phyloP scores from a whole-genome alignment of 2,888 invertebrate genomes.

The Heliconius ismenius region DNA sequence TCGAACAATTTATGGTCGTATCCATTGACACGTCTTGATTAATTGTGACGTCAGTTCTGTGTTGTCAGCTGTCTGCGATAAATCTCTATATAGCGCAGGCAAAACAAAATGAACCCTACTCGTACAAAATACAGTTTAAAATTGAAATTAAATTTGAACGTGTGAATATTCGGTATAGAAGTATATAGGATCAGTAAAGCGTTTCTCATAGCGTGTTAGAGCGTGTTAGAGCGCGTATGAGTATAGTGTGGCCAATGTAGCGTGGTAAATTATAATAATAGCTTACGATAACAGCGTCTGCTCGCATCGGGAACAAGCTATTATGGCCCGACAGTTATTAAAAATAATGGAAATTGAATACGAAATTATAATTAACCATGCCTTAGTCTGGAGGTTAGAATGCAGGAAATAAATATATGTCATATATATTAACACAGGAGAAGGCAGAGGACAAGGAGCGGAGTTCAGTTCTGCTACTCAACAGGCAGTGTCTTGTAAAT shows the following conservation, averaged over 20 bases:
- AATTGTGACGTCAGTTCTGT: conserved; percentile 46
- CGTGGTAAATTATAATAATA: conserved; percentile 45
- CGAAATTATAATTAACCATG: not conserved
- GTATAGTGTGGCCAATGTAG: conserved; percentile 37
- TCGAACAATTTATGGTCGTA: conserved; percentile 38
- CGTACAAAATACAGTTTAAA: not conserved
- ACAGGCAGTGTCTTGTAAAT: not conserved
- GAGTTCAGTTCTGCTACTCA: not conserved
- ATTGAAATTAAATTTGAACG: not conserved
- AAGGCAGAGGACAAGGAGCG: not conserved
- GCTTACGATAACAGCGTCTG: conserved; percentile 33
- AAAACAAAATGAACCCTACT: conserved; percentile 20
- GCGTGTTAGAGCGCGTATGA: too few species aligned
- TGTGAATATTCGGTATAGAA: conserved; percentile 20
- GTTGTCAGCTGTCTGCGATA: conserved; percentile 43
- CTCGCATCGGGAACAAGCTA: conserved; percentile 22
- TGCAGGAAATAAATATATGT: not conserved
- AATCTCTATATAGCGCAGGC: conserved; percentile 24
- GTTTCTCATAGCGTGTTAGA: conserved; percentile 39
- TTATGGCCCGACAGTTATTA: conserved; percentile 2
- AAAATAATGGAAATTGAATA: conserved; percentile 14
- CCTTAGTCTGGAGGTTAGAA: not conserved
- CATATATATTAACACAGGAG: not conserved
- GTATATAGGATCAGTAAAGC: conserved; percentile 37
- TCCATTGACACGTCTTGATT: conserved; percentile 47